phyloP scores from a whole-genome alignment of 2,113 vertebrate species.

The Isichthys henryi region DNA sequence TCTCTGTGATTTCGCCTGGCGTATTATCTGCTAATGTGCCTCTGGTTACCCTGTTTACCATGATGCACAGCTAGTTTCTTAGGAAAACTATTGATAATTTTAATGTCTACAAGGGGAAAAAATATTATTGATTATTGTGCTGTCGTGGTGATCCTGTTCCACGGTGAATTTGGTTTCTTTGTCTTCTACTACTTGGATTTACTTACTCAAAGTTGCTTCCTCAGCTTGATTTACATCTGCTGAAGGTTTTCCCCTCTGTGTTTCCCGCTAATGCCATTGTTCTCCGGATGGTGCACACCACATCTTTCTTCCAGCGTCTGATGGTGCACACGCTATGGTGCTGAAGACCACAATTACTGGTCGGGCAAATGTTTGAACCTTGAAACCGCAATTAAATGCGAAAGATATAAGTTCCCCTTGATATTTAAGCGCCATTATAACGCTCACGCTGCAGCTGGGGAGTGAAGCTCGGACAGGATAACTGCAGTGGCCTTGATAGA shows the following conservation, averaged over 20 bases:
- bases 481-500: not conserved
- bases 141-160: not conserved
- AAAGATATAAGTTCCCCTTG: not conserved
- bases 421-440: slow-evolving; percentile 3
- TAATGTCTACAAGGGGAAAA: not conserved
- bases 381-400: not conserved
- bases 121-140: not conserved
- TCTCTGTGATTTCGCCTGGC: not conserved
- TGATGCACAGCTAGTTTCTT: not conserved
- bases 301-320: not conserved
- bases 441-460: not conserved
- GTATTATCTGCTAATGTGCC: not conserved
- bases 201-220: not conserved
- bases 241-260: not conserved
- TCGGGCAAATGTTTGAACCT: not conserved
- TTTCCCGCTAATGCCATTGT: not conserved
- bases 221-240: not conserved
- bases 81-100: not conserved
- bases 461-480: not conserved
- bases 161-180: not conserved
- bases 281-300: not conserved
- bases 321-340: not conserved
- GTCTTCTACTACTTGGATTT: not conserved
- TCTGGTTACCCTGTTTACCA: not conserved
- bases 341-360: not conserved